A percentile compares a stretch with the other conserved stretches of the same genome.
Evolutionary conservation across 2,888 invertebrate species (phyloP).

Genomic region (Cynaeus angustus): DNA sequence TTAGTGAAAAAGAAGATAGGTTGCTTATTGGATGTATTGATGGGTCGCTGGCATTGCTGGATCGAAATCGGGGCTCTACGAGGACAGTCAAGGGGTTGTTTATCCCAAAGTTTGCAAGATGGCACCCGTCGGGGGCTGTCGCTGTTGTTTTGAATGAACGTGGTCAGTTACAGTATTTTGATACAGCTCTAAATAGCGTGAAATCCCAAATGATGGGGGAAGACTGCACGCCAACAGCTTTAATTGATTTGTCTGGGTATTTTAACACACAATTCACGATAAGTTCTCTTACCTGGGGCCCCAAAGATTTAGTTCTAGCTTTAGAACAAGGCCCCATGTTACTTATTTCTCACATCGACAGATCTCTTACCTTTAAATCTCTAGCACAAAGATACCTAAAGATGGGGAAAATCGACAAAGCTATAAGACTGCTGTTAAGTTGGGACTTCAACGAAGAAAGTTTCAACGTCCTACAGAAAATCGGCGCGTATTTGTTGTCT

Average conservation of each 20-base stretch:
- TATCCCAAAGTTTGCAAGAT: slow-evolving; percentile 82
- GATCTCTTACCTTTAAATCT: slow-evolving; percentile 62
- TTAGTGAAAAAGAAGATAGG: slow-evolving; percentile 82
- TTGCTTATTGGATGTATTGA: slow-evolving; percentile 89
- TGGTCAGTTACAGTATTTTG: slow-evolving; percentile 85
- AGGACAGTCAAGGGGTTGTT: slow-evolving; percentile 85
- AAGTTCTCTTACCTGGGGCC: slow-evolving; percentile 66
- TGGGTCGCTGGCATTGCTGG: slow-evolving; percentile 86
- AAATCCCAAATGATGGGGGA: slow-evolving; percentile 80
- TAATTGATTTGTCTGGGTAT: slow-evolving; percentile 78
- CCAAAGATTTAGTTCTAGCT: slow-evolving; percentile 72
- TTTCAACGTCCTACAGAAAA: slow-evolving; percentile 83
- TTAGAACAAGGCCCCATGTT: slow-evolving; percentile 78
- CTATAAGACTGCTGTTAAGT: slow-evolving; percentile 77
- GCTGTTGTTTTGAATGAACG: slow-evolving; percentile 81
- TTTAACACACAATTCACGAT: slow-evolving; percentile 71
- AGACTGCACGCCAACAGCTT: slow-evolving; percentile 76
- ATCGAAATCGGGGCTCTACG: slow-evolving; percentile 83
- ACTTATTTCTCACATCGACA: slow-evolving; percentile 64
- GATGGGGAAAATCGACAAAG: slow-evolving; percentile 78
- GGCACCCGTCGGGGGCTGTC: slow-evolving; percentile 83
- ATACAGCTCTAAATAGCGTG: slow-evolving; percentile 80
- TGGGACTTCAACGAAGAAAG: slow-evolving; percentile 86
- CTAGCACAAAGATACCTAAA: slow-evolving; percentile 76
- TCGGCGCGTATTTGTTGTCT: slow-evolving; percentile 80